phyloP scores from a whole-genome alignment of 2,888 invertebrate species.

The Hylaea fasciaria region DNA sequence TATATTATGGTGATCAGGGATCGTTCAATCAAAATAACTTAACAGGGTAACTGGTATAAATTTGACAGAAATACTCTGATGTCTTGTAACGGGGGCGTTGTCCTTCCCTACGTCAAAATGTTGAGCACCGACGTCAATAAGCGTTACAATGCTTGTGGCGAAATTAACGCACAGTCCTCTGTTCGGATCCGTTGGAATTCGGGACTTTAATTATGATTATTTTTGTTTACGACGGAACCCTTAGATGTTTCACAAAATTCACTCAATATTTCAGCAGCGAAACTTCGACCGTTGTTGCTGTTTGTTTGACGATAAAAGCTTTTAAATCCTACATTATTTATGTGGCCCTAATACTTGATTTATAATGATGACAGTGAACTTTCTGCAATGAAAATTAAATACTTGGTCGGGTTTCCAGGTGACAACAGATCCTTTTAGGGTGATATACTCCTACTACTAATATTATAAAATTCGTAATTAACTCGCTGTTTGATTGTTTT shows the following conservation, averaged over 20 bases:
- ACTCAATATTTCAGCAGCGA: constrained; percentile 26
- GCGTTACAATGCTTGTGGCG: constrained; percentile 23
- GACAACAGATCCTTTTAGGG: too few species aligned
- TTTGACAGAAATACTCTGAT: too few species aligned
- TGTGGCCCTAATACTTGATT: constrained; percentile 13
- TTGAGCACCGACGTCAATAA: constrained; percentile 21
- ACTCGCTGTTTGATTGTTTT: too few species aligned
- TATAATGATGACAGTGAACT: background rate
- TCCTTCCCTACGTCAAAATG: background rate
- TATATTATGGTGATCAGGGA: too few species aligned
- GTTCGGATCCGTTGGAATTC: constrained; percentile 31
- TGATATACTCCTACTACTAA: too few species aligned
- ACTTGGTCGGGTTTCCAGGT: too few species aligned
- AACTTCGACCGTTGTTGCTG: constrained; percentile 19
- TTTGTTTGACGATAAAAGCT: constrained; percentile 26
- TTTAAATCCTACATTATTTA: constrained; percentile 24
- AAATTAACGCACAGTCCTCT: constrained; percentile 37
- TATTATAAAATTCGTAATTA: too few species aligned
- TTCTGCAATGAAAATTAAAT: too few species aligned
- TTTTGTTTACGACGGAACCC: constrained; percentile 27
- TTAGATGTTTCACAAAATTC: constrained; percentile 24
- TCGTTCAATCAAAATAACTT: too few species aligned
- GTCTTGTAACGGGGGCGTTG: too few species aligned
- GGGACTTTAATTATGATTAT: constrained; percentile 34
- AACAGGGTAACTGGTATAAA: too few species aligned